Conservation (phyloP, 2,113 vertebrate genomes). For the Corythaixoides concolor region DNA sequence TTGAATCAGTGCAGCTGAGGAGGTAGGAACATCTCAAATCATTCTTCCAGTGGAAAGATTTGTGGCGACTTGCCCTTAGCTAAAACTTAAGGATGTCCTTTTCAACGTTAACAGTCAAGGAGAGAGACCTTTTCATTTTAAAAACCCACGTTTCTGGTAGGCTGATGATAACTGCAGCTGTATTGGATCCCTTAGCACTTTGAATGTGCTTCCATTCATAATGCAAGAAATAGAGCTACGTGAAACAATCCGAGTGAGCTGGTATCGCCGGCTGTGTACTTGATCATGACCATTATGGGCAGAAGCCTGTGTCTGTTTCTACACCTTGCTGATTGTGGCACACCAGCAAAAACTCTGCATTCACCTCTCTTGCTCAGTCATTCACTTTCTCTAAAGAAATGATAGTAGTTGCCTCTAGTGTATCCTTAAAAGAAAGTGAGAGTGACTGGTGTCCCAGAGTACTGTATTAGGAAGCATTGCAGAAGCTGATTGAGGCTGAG, state of each 20-base stretch:
- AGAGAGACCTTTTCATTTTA: not conserved
- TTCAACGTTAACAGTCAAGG: not conserved
- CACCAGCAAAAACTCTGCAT: not conserved
- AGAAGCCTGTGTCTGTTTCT: not conserved
- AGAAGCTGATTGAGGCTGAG: not conserved
- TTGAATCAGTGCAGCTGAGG: not conserved
- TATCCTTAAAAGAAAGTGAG: not conserved
- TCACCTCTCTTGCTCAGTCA: not conserved
- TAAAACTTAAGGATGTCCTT: not conserved
- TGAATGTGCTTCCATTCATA: not conserved
- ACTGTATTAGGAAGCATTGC: not conserved
- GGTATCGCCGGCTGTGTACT: not conserved
- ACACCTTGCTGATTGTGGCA: not conserved
- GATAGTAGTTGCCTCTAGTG: not conserved
- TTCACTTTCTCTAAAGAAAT: not conserved
- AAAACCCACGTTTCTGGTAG: not conserved
- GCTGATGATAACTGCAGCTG: not conserved
- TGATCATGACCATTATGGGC: rapidly evolving
- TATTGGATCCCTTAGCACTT: not conserved
- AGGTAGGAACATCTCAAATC: not conserved
- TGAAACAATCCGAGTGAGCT: not conserved
- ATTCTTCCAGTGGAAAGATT: not conserved
- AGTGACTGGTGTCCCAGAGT: not conserved
- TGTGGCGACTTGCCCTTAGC: not conserved
- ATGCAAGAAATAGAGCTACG: not conserved